phyloP scores from a whole-genome alignment of 2,888 invertebrate species.

The Pollenia angustigena region DNA sequence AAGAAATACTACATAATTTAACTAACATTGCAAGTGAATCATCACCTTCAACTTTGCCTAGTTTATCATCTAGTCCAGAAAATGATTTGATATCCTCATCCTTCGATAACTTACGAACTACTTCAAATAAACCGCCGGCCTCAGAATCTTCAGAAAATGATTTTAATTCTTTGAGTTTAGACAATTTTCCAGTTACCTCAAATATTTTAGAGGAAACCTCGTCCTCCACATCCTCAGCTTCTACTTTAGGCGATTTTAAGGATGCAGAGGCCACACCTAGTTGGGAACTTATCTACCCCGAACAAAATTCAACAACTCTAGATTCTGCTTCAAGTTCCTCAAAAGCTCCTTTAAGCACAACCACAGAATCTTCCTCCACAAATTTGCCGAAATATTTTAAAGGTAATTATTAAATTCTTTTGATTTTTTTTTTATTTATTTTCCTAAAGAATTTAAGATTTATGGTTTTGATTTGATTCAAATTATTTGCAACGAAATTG shows the following conservation, averaged over 20 bases:
- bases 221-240: not conserved
- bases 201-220: not conserved
- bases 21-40: not conserved
- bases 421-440: not conserved
- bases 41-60: not conserved
- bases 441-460: not conserved
- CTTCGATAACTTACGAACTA: not conserved
- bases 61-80: not conserved
- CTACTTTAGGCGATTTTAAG: not conserved
- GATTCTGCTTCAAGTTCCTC: not conserved
- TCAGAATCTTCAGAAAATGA: not conserved
- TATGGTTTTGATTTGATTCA: not conserved
- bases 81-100: not conserved
- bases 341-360: not conserved
- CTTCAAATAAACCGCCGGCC: not conserved
- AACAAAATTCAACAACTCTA: slow-evolving; percentile 37
- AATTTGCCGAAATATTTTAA: slow-evolving; percentile 64
- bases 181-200: not conserved
- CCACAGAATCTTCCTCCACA: not conserved
- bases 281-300: slow-evolving; percentile 70
- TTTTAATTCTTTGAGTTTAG: slow-evolving; percentile 1
- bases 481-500: not conserved
- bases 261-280: slow-evolving; percentile 41
- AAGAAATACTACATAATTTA: slow-evolving; percentile 22
- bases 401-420: slow-evolving; percentile 41